Percentiles rank a stretch among this genome's conserved stretches.
phyloP scores from a whole-genome alignment of 35 echinoderm and acorn worm genomes.

The Diadema setosum region DNA sequence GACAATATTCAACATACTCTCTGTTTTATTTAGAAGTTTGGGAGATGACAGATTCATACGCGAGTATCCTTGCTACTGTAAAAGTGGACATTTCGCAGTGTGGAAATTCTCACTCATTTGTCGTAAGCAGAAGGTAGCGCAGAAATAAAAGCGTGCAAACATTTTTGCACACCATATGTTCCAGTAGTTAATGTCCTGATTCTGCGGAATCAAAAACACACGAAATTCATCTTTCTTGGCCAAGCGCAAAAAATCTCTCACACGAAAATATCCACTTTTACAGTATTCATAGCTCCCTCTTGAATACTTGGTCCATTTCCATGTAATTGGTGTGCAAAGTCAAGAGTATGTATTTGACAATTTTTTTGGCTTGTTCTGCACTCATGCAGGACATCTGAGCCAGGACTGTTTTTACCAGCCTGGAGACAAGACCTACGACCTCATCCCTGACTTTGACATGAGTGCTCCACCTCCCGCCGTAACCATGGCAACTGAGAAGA shows the following conservation, averaged over 20 bases:
- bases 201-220: too few relatives aligned
- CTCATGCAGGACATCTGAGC: constrained; percentile 57
- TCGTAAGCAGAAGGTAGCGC: too few relatives aligned
- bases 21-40: too few relatives aligned
- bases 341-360: too few relatives aligned
- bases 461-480: neutral
- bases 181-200: too few relatives aligned
- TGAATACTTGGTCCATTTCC: neutral
- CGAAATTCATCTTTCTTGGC: neutral
- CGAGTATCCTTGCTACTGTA: too few relatives aligned
- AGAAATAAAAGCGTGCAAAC: too few relatives aligned
- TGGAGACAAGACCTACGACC: constrained; percentile 72
- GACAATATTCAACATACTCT: too few relatives aligned
- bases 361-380: too few relatives aligned
- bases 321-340: neutral
- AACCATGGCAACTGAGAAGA: neutral
- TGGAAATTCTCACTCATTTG: too few relatives aligned
- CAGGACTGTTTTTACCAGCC: constrained; percentile 69
- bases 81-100: too few relatives aligned
- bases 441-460: constrained; percentile 71
- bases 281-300: neutral
- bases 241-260: neutral
- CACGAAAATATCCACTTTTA: neutral
- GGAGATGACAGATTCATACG: too few relatives aligned
- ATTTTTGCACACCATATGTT: neutral